A percentile compares a stretch with the other conserved stretches of the same genome.
Conservation (phyloP, 2,113 vertebrate genomes). For the Danio rerio region GRCz12tu NC_133183.1:33849001-33849500, state of each 20-base stretch:
- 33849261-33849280: slow-evolving; percentile 77
- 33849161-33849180: slow-evolving; percentile 81
- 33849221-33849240: not conserved
- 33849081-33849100: slow-evolving; percentile 93
- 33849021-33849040: not conserved
- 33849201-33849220: slow-evolving; percentile 10
- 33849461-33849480: no score
- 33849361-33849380: slow-evolving; percentile 95
- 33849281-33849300: slow-evolving; percentile 83
- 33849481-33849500: no score
- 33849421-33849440: not conserved
- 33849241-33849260: not conserved
- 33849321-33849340: slow-evolving; percentile 85
- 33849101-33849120: slow-evolving; percentile 94
- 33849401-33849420: not conserved
- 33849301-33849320: slow-evolving; percentile 77
- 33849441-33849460: no score
- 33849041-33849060: slow-evolving; percentile 81
- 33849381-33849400: slow-evolving; percentile 97
- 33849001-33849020: not conserved
- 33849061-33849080: slow-evolving; percentile 95
- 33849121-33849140: slow-evolving; percentile 92
- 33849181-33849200: not conserved
- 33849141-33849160: slow-evolving; percentile 91
- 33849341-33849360: slow-evolving; percentile 92